phyloP scores from a whole-genome alignment of 2,797 vertebrate species.

The Schizothorax lantsangensis region DNA sequence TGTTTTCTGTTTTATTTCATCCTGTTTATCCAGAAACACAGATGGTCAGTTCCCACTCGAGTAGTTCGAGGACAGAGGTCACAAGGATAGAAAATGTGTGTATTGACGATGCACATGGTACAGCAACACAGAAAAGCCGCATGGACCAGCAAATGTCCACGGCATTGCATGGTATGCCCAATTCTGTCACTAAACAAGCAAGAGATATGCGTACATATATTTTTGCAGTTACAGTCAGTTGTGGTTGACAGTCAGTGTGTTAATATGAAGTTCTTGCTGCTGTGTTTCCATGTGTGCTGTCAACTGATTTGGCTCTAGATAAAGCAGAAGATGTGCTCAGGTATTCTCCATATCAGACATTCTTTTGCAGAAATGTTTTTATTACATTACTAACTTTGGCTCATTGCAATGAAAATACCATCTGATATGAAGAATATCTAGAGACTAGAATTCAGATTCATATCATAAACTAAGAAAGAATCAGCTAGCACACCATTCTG shows the following conservation, averaged over 20 bases:
- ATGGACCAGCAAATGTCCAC: conserved; percentile 90
- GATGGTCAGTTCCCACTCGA: conserved; percentile 35
- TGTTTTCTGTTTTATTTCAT: neutral
- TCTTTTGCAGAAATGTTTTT: neutral
- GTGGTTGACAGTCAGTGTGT: neutral
- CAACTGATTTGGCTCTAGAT: neutral
- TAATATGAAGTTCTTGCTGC: neutral
- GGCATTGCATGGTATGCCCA: conserved; percentile 87
- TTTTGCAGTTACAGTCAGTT: neutral
- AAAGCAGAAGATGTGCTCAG: neutral
- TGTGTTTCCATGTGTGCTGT: neutral
- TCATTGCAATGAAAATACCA: neutral
- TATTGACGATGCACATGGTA: conserved; percentile 54
- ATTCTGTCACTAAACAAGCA: neutral
- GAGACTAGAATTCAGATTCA: neutral
- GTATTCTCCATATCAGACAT: neutral
- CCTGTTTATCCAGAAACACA: conserved; percentile 23
- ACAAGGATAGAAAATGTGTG: conserved; percentile 60
- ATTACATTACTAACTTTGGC: neutral
- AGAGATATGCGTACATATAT: neutral
- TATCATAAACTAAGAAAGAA: neutral
- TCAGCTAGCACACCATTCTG: neutral
- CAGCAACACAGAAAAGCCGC: conserved; percentile 81
- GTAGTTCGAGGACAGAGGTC: conserved; percentile 29
- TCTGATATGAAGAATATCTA: neutral